Evolutionary conservation across 2,797 vertebrate species (phyloP).

Genomic region (Hozukius guyotensis): DNA sequence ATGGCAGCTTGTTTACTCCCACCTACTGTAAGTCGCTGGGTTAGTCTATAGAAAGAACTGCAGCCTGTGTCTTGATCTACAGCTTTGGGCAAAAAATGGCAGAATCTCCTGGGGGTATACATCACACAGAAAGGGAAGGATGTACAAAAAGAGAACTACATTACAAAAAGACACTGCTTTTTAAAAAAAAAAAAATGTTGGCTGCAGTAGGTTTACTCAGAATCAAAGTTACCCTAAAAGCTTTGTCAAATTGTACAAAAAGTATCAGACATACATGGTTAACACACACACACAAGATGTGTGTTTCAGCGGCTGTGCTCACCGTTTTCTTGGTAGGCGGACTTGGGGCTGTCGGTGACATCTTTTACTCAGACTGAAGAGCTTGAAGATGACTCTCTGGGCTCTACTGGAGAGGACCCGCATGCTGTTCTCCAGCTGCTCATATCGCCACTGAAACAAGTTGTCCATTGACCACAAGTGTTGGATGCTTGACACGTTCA

Average conservation of each 20-base stretch:
- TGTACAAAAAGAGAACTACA: neutral
- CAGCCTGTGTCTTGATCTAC: neutral
- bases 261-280: neutral
- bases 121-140: neutral
- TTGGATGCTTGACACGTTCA: slow-evolving; percentile 91
- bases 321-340: slow-evolving; percentile 91
- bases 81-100: neutral
- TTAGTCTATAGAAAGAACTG: neutral
- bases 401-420: slow-evolving; percentile 90
- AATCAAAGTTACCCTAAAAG: neutral
- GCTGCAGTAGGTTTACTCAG: neutral
- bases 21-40: neutral
- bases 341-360: slow-evolving; percentile 94
- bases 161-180: neutral
- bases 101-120: neutral
- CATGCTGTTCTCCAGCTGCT: slow-evolving; percentile 93
- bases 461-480: slow-evolving; percentile 94
- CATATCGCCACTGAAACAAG: slow-evolving; percentile 92
- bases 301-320: slow-evolving; percentile 49
- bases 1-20: slow-evolving; percentile 20
- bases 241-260: neutral
- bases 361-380: slow-evolving; percentile 96
- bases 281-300: neutral
- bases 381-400: slow-evolving; percentile 93
- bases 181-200: neutral